Evolutionary conservation across 2,888 invertebrate genomes (phyloP).

Genomic region (Acleris cristana): DNA sequence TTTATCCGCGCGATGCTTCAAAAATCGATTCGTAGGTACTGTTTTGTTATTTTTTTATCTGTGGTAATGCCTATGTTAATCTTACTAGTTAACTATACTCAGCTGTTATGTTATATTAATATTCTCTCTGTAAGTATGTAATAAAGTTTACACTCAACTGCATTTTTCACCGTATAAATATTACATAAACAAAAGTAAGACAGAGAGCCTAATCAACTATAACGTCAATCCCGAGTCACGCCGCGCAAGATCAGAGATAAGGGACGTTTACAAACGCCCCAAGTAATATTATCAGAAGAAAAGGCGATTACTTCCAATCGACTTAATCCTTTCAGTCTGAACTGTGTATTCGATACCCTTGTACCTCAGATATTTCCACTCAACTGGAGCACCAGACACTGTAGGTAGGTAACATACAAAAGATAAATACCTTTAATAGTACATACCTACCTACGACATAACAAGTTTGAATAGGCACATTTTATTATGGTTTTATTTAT

Average conservation of each 20-base stretch:
- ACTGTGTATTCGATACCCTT: constrained; percentile 38
- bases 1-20: too few species aligned
- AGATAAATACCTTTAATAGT: constrained; percentile 32
- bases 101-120: too few species aligned
- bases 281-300: constrained; percentile 45
- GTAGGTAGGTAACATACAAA: constrained; percentile 19
- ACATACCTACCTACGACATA: background rate
- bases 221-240: constrained; percentile 28
- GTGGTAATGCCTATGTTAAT: too few species aligned
- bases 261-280: constrained; percentile 39
- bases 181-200: background rate
- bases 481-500: too few species aligned
- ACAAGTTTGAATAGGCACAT: background rate
- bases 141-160: too few species aligned
- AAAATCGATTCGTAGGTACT: too few species aligned
- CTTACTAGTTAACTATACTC: too few species aligned
- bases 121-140: too few species aligned
- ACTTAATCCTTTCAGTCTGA: constrained; percentile 46
- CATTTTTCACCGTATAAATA: too few species aligned
- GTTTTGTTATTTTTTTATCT: too few species aligned
- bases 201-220: constrained; percentile 26
- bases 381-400: constrained; percentile 30
- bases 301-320: constrained; percentile 62
- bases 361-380: constrained; percentile 38
- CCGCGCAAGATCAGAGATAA: constrained; percentile 35